phyloP scores from a whole-genome alignment of 2,797 vertebrate species.

The Saxicola maurus region DNA sequence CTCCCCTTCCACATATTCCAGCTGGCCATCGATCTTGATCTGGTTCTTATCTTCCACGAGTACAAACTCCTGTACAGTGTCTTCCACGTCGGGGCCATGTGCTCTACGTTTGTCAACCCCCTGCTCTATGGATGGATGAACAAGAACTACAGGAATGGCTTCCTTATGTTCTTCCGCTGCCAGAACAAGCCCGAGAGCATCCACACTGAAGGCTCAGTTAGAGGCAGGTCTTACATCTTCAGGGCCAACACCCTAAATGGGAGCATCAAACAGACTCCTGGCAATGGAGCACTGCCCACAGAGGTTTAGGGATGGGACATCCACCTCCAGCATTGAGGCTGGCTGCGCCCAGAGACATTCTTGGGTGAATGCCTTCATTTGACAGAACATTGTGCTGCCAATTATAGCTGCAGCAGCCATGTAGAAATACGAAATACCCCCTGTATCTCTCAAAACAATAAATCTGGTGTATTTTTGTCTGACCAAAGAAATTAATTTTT shows the following conservation, averaged over 20 bases:
- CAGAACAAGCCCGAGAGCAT: slow-evolving; percentile 84
- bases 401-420: background rate
- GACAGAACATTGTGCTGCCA: background rate
- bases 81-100: slow-evolving; percentile 91
- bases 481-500: background rate
- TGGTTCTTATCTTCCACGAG: slow-evolving; percentile 84
- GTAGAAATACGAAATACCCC: background rate
- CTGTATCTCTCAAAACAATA: slow-evolving; percentile 34
- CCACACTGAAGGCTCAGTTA: slow-evolving; percentile 83
- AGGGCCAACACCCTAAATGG: slow-evolving; percentile 78
- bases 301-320: slow-evolving; percentile 72
- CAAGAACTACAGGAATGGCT: slow-evolving; percentile 92
- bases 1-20: slow-evolving; percentile 90
- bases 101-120: slow-evolving; percentile 89
- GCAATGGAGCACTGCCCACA: slow-evolving; percentile 77
- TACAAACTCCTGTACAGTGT: slow-evolving; percentile 90
- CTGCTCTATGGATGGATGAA: slow-evolving; percentile 94
- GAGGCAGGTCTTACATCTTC: slow-evolving; percentile 75
- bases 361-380: background rate
- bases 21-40: slow-evolving; percentile 86
- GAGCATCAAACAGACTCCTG: slow-evolving; percentile 63
- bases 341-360: background rate
- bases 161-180: slow-evolving; percentile 89
- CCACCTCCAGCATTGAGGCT: background rate
- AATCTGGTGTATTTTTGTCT: slow-evolving; percentile 25